These are phyloP conservation scores for Calosoma granatense DNA, from an alignment of 1,140 invertebrate genomes.

Conservation along the genomic window DNA sequence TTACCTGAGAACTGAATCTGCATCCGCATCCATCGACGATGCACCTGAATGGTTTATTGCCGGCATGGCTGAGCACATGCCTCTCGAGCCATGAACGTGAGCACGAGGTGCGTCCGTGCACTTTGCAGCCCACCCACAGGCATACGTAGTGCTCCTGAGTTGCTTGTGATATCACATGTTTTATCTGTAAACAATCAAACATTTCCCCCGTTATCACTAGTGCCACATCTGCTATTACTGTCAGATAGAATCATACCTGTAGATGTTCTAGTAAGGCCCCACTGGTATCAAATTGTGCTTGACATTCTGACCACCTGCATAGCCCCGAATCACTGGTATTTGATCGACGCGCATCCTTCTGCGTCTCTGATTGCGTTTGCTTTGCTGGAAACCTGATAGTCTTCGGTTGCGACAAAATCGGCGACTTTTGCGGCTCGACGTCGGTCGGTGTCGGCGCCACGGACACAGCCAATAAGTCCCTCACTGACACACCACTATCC, in stretches of 20 bases:
- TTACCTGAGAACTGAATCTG: constrained; percentile 83
- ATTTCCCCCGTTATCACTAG: not conserved
- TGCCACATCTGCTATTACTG: too few species aligned
- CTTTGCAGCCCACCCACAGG: constrained; percentile 88
- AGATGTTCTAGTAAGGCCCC: constrained; percentile 80
- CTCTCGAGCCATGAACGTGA: constrained; percentile 87
- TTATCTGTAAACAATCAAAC: constrained; percentile 43
- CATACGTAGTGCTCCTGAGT: constrained; percentile 76
- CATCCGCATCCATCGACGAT: constrained; percentile 88
- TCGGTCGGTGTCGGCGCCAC: constrained; percentile 19
- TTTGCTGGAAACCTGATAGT: constrained; percentile 64
- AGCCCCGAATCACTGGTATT: constrained; percentile 40
- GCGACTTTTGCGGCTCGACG: constrained; percentile 34
- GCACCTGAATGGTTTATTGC: constrained; percentile 90
- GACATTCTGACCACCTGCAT: constrained; percentile 81
- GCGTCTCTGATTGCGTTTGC: constrained; percentile 33
- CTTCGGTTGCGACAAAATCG: constrained; percentile 64
- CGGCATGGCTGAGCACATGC: constrained; percentile 84
- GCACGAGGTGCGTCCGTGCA: constrained; percentile 83
- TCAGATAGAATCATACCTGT: too few species aligned
- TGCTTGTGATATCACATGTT: constrained; percentile 77
- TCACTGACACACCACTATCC: not conserved
- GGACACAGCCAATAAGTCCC: not conserved
- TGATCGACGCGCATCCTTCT: constrained; percentile 31
- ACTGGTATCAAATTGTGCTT: constrained; percentile 61